Percentiles rank a stretch among this genome's conserved stretches.
Evolutionary conservation across 2,888 invertebrate species (phyloP).

Genomic region (Agrilus cyanescens): DNA sequence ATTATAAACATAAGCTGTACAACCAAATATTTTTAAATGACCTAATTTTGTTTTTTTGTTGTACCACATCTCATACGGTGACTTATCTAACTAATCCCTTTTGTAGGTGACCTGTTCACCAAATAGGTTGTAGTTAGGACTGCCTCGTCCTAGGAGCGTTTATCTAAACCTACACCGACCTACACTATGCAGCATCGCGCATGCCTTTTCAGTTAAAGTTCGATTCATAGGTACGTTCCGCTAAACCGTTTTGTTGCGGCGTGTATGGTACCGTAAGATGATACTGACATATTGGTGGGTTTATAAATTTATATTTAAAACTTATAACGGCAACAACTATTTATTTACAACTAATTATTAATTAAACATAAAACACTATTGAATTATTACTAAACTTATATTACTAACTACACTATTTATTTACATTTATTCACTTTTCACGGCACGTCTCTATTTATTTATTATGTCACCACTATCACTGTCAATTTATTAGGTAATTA

Average conservation of each 20-base stretch:
- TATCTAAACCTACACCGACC: slow-evolving; percentile 16
- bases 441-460: no score
- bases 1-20: slow-evolving; percentile 1
- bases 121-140: slow-evolving; percentile 17
- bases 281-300: no score
- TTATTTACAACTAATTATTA: no score
- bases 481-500: no score
- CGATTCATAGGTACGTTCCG: slow-evolving; percentile 19
- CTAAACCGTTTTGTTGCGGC: slow-evolving; percentile 16
- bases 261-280: slow-evolving; percentile 17
- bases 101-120: slow-evolving; percentile 16
- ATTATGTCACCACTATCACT: no score
- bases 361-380: no score
- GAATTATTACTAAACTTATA: no score
- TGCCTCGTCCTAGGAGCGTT: slow-evolving; percentile 17
- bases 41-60: background rate
- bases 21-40: slow-evolving; percentile 1
- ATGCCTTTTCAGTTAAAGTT: slow-evolving; percentile 15
- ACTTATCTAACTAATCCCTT: slow-evolving; percentile 2
- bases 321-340: no score
- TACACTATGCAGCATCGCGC: slow-evolving; percentile 15
- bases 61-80: background rate
- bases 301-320: no score
- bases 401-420: no score
- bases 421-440: no score